Conservation (phyloP, 2,113 vertebrate genomes). For the Caranx ignobilis region DNA sequence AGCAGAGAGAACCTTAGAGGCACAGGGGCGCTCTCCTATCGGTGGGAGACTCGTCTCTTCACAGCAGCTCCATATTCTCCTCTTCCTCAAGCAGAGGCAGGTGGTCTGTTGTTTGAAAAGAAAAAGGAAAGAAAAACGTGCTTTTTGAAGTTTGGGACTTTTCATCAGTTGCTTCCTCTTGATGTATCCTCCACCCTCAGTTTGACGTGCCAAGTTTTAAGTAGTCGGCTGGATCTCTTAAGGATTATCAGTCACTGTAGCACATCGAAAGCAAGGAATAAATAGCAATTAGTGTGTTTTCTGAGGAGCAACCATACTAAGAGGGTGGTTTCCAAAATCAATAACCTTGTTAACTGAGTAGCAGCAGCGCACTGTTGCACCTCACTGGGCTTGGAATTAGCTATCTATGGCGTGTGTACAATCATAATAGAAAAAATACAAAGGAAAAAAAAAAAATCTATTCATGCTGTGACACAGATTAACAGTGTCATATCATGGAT, state of each 20-base stretch:
- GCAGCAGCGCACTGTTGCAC: slow-evolving; percentile 51
- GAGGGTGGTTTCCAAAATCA: slow-evolving; percentile 70
- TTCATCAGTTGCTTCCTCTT: slow-evolving; percentile 27
- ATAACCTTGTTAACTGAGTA: slow-evolving; percentile 74
- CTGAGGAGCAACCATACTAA: slow-evolving; percentile 41
- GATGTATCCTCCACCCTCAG: slow-evolving; percentile 20
- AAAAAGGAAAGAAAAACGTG: slow-evolving; percentile 18
- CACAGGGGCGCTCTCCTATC: slow-evolving; percentile 21
- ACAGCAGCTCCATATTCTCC: neutral
- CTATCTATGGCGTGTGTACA: slow-evolving; percentile 40
- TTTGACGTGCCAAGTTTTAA: slow-evolving; percentile 30
- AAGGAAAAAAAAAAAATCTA: slow-evolving; percentile 53
- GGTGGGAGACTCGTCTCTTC: slow-evolving; percentile 32
- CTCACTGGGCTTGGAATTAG: slow-evolving; percentile 63
- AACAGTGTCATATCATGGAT: slow-evolving; percentile 43
- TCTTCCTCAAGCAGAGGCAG: slow-evolving; percentile 41
- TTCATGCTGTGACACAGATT: slow-evolving; percentile 52
- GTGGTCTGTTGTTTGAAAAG: slow-evolving; percentile 38
- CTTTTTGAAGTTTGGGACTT: slow-evolving; percentile 27
- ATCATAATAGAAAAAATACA: slow-evolving; percentile 40
- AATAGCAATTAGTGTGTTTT: slow-evolving; percentile 71
- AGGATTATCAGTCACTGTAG: slow-evolving; percentile 35
- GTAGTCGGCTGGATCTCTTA: slow-evolving; percentile 14
- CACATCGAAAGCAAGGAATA: slow-evolving; percentile 47
- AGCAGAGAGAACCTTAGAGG: slow-evolving; percentile 33